Evolutionary conservation across 2,888 invertebrate genomes (phyloP), one percentile per base, ranked within the genome.

Genomic region (Drosophila greeni): DNA sequence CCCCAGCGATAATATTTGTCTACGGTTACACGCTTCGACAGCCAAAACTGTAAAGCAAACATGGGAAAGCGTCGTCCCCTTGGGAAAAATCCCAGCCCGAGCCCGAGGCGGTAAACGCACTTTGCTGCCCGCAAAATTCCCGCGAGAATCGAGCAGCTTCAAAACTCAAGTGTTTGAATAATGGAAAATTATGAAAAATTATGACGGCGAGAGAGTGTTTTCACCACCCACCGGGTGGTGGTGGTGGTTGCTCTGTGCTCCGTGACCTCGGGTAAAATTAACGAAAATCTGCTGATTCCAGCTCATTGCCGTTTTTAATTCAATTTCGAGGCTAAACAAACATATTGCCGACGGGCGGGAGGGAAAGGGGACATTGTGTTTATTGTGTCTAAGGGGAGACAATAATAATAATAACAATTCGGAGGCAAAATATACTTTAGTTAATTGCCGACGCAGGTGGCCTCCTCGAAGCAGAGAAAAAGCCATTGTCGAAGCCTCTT

Each of bases 231-330:
- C 36, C 45, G 53, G 71, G 48, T 34, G 39, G 43, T 39, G 39
- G 39, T 34, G 26, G 31, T 36, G 36, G 36, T 20, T 26, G 12
- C 65, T 49, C 49, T 14, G 36, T 67, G 23, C 14, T 36, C 43
- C 23, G 23, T 66, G 68, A 56, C 67, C 74, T 66, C 51, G 55
- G 71, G 61, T 36, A 24, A 85, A 86, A 82, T 86, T 82, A 84
- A 83, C 77, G 82, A 82, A 88, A 88, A 88, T 88, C 88, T 87
- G 86, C 88, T 88, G 88, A 88, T 88, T 88, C 87, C 87, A 88
- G 86, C 85, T 88, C 87, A 88, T 87, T 88, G 88, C 87, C 87
- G 82, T 86, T 82, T 87, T 85, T 87, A 87, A 87, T 87, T 88
- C 82, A 86, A 85, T 86, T 87, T 85, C 58, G 65, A 83, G 76